Base-by-base conservation (phyloP, 2,888 invertebrate species). In the Dynastes maya region DNA sequence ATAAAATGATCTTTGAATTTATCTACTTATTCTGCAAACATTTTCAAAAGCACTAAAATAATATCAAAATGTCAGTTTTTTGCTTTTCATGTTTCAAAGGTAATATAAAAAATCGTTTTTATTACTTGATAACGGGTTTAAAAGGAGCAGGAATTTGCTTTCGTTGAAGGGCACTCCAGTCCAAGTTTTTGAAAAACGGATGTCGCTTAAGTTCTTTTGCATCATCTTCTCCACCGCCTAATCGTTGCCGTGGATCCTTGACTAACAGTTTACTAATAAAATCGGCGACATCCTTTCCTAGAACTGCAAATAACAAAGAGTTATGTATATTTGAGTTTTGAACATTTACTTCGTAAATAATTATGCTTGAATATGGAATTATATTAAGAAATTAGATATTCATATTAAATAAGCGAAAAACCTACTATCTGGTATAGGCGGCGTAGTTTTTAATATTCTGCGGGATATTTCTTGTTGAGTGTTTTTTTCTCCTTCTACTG, bases 401-500 rank as follows among this genome's bases (percentile, higher is more conserved):
- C n/a, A 16, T 13, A 22, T 22, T 22, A 16, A 16, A n/a, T 16
- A 5, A 22, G 22, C 5, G 22, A 58, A 58, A 8, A 58, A 84
- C 86, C 86, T 85, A 89, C 94, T 92, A 11, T 93, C 93, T 2
- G 98, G 98, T 83, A 98, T 96, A 8, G 97, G 96, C 58, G 98
- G 98, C 83, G 95, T 94, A 78, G 95, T 95, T 84, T 94, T 93
- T 82, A 98, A 91, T 84, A 99, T 98, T 80, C 98, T 91, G 89
- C 92, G 92, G 49, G 98, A 98, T 86, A 99, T 98, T 90, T 98
- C 98, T 84, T 96, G 95, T 88, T 98, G 98, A 0, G 95, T 95
- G 89, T 98, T 98, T 87, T 93, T 94, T 88, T 97, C 97, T 32
- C 97, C 98, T 85, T 98, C 97, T 0, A 98, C 96, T 8, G 98